Percentiles rank a stretch among this genome's conserved stretches.
These are phyloP conservation scores for Cosmorhoe ocellata DNA, from an alignment of 2,888 invertebrate species.

Conservation along the genomic window DNA sequence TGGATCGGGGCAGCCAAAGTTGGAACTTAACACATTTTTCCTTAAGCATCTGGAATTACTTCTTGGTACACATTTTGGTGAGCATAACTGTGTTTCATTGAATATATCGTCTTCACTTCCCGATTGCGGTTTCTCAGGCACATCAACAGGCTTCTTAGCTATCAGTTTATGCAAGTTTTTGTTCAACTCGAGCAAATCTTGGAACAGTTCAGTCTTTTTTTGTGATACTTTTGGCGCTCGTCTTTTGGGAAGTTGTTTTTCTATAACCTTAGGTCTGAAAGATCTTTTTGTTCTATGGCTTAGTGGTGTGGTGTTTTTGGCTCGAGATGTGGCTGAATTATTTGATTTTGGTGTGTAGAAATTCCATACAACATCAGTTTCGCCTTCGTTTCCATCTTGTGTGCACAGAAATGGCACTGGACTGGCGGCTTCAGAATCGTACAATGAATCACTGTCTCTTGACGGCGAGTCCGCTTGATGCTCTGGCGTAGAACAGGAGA, in stretches of 20 bases:
- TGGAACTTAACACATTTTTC: conserved; percentile 72
- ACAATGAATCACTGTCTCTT: conserved; percentile 70
- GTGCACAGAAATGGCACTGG: conserved; percentile 77
- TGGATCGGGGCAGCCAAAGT: conserved; percentile 62
- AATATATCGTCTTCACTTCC: conserved; percentile 72
- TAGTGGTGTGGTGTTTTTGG: conserved; percentile 67
- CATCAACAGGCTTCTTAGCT: conserved; percentile 45
- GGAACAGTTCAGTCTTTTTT: conserved; percentile 65
- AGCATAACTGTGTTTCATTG: conserved; percentile 59
- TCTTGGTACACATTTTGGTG: conserved; percentile 61
- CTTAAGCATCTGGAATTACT: conserved; percentile 60
- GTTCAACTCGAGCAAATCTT: conserved; percentile 72
- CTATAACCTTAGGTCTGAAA: conserved; percentile 53
- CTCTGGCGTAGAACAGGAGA: conserved; percentile 72
- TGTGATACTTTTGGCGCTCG: conserved; percentile 53
- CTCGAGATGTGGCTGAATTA: conserved; percentile 44
- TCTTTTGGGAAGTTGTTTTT: conserved; percentile 60
- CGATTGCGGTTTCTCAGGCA: conserved; percentile 49
- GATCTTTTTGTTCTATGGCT: conserved; percentile 61
- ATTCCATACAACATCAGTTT: conserved; percentile 78
- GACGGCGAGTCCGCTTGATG: conserved; percentile 65
- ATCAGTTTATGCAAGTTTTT: conserved; percentile 68
- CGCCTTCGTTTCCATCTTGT: conserved; percentile 76
- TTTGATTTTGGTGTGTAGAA: conserved; percentile 76
- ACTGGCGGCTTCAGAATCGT: conserved; percentile 69